Conservation (phyloP, 2,113 vertebrate genomes). For the Azemiops feae region DNA sequence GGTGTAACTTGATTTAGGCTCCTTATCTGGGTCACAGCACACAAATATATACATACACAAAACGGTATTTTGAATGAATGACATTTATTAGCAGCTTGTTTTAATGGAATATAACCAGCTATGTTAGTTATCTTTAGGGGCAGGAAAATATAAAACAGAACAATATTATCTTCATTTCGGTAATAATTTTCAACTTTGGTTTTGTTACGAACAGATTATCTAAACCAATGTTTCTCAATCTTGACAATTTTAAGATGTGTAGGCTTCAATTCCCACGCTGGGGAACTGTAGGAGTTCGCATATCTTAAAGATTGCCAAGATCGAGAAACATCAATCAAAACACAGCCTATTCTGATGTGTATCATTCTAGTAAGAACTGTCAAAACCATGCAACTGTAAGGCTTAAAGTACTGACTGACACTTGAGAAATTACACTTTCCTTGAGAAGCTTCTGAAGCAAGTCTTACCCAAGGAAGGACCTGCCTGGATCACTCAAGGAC, state of each 20-base stretch:
- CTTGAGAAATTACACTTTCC: not conserved
- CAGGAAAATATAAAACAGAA: not conserved
- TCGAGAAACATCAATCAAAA: not conserved
- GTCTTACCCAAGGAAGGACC: not conserved
- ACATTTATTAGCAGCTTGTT: not conserved
- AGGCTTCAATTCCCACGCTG: not conserved
- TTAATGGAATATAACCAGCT: fast-evolving
- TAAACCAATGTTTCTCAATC: not conserved
- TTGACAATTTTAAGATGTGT: not conserved
- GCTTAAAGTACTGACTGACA: not conserved
- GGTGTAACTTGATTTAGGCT: not conserved
- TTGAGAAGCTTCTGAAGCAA: not conserved
- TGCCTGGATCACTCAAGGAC: not conserved
- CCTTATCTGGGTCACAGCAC: not conserved
- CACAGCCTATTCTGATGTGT: not conserved
- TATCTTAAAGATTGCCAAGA: not conserved
- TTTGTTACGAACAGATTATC: not conserved
- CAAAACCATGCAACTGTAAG: not conserved
- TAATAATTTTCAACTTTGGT: not conserved
- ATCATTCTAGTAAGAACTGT: not conserved
- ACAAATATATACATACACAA: not conserved
- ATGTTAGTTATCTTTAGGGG: not conserved
- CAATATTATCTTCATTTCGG: not conserved
- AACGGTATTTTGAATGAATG: not conserved
- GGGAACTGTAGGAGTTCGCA: not conserved